Conservation (phyloP, 2,113 vertebrate species). For the Pollimyrus isidori region DNA sequence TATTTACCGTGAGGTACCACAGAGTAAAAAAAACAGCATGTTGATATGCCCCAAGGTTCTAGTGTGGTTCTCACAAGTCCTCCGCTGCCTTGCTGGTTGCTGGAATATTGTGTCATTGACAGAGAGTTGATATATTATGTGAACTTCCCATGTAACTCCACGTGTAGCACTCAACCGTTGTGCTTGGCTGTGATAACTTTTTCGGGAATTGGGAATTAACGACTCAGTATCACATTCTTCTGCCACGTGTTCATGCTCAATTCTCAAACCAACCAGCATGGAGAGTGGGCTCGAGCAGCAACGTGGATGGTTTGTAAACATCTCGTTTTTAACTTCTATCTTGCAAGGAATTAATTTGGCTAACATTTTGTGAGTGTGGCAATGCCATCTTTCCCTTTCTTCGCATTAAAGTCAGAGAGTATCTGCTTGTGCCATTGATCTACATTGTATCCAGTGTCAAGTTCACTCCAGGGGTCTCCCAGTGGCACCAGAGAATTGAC, state of each 20-base stretch:
- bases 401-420: neutral
- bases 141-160: neutral
- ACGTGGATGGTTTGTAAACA: neutral
- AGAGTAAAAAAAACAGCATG: neutral
- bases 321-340: slow-evolving; percentile 43
- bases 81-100: neutral
- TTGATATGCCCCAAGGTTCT: neutral
- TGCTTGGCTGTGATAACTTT: neutral
- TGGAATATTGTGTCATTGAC: neutral
- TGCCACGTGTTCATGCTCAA: neutral
- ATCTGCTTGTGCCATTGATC: neutral
- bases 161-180: neutral
- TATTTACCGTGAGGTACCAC: neutral
- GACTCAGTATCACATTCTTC: neutral
- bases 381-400: neutral
- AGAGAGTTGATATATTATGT: neutral
- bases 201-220: neutral
- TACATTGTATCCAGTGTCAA: neutral
- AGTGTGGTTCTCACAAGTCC: neutral
- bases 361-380: slow-evolving; percentile 52
- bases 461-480: neutral
- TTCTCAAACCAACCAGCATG: neutral
- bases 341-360: slow-evolving; percentile 49
- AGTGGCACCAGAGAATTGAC: neutral
- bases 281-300: neutral